A percentile compares a stretch with the other conserved stretches of the same genome.
Evolutionary conservation across 2,797 vertebrate species (phyloP).

Genomic region (Silurus lanzhouensis): DNA sequence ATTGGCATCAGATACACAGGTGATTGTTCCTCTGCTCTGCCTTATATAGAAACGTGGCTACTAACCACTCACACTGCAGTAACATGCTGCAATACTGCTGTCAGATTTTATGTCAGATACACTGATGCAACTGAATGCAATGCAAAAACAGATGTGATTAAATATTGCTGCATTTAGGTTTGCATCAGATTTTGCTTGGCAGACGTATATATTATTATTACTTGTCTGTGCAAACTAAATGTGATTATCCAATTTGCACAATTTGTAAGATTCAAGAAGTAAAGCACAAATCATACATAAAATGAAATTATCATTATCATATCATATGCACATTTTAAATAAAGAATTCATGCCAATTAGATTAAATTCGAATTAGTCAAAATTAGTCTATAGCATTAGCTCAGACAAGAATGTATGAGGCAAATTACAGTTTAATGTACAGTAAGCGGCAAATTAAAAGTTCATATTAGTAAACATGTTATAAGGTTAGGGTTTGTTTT

Average conservation of each 20-base stretch:
- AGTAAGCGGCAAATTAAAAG: background rate
- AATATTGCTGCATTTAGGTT: constrained; percentile 5
- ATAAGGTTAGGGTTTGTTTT: background rate
- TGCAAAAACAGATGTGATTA: no score
- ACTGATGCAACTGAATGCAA: constrained; percentile 4
- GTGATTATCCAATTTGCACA: background rate
- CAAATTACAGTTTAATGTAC: background rate
- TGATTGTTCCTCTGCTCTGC: constrained; percentile 43
- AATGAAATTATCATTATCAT: background rate
- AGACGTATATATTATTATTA: constrained; percentile 4
- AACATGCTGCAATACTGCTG: background rate
- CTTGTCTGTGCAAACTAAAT: background rate
- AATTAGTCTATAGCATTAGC: background rate
- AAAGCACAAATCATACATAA: no score
- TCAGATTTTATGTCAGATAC: background rate
- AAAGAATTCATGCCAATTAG: background rate
- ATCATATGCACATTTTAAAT: background rate
- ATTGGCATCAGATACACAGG: constrained; percentile 47
- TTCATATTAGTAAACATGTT: background rate
- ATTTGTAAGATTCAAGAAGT: background rate
- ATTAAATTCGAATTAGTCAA: background rate
- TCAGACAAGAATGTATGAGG: background rate
- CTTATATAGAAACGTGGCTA: constrained; percentile 1
- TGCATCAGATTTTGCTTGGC: constrained; percentile 4
- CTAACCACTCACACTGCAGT: background rate